These are phyloP conservation scores for Cacatua alba DNA, from an alignment of 2,113 vertebrate genomes.

Conservation along the genomic window DNA sequence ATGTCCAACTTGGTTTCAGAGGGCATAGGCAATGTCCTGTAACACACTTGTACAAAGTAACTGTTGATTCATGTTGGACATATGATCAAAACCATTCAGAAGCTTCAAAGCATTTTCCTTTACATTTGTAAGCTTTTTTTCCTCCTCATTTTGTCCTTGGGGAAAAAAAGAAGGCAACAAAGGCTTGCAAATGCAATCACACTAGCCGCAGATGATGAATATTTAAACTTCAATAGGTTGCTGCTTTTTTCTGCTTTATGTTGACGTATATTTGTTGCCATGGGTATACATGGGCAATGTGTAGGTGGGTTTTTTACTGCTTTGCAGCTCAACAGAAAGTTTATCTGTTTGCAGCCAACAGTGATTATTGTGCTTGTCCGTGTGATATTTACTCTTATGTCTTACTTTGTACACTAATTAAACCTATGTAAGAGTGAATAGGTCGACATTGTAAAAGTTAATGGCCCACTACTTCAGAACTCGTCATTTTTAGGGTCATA, in stretches of 20 bases:
- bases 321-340: constrained; percentile 17
- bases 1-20: constrained; percentile 37
- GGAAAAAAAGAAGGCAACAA: not conserved
- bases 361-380: constrained; percentile 29
- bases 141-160: not conserved
- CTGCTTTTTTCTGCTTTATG: not conserved
- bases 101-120: constrained; percentile 43
- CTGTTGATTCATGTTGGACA: constrained; percentile 15
- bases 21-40: constrained; percentile 13
- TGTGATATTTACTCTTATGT: constrained; percentile 42
- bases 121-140: not conserved
- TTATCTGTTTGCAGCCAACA: constrained; percentile 25
- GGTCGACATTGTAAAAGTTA: constrained; percentile 46
- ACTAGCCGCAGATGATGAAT: constrained; percentile 48
- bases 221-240: constrained; percentile 50
- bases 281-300: constrained; percentile 43
- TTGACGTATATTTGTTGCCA: constrained; percentile 15
- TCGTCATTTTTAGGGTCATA: constrained; percentile 30
- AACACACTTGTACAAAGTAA: not conserved
- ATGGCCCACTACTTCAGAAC: constrained; percentile 18
- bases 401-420: constrained; percentile 48
- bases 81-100: constrained; percentile 18
- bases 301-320: constrained; percentile 43
- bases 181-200: constrained; percentile 56
- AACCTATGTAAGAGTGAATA: constrained; percentile 31